These are phyloP conservation scores for Papilio polytes DNA, from an alignment of 1,140 invertebrate species.

Conservation along the genomic window DNA sequence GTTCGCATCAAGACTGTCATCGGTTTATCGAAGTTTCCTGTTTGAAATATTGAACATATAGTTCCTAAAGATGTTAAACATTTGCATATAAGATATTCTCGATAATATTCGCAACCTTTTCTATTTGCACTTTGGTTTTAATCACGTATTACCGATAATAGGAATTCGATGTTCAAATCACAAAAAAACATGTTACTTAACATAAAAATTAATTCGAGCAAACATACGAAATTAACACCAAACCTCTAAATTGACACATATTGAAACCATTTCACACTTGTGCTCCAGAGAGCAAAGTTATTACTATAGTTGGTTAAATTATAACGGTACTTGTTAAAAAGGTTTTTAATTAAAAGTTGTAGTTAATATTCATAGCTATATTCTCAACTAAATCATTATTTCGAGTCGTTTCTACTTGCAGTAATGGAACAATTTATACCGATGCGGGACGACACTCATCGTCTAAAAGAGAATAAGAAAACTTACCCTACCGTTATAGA, in stretches of 20 bases:
- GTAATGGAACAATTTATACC: background rate
- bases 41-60: background rate
- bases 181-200: background rate
- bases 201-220: background rate
- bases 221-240: constrained; percentile 15
- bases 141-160: background rate
- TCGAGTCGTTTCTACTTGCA: background rate
- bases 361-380: background rate
- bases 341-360: background rate
- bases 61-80: background rate
- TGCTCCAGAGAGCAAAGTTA: background rate
- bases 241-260: constrained; percentile 18
- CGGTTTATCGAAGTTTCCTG: background rate
- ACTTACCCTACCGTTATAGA: no score
- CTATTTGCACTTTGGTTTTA: background rate
- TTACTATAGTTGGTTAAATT: background rate
- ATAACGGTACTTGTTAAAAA: background rate
- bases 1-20: no score
- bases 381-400: background rate
- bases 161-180: background rate
- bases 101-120: background rate
- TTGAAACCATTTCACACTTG: constrained; percentile 14
- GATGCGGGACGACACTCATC: background rate
- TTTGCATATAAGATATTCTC: background rate
- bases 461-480: no score